phyloP scores from a whole-genome alignment of 2,797 vertebrate genomes.

The Amblyopsis hoosieri region DNA sequence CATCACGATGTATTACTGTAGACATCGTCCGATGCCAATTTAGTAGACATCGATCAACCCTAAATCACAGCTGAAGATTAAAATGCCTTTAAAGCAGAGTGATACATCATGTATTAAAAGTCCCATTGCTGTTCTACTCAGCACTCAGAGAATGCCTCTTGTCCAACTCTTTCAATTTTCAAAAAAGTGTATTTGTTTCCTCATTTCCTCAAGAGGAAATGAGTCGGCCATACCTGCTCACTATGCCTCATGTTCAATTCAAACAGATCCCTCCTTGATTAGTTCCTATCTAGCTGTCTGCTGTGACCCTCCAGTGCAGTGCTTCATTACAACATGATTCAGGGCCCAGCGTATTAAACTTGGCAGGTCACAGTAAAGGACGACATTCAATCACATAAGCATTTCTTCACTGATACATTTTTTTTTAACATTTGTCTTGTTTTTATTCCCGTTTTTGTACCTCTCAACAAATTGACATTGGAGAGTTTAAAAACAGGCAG shows the following conservation, averaged over 20 bases:
- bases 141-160: too few relatives aligned
- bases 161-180: neutral
- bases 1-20: too few relatives aligned
- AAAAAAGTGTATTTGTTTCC: slow-evolving; percentile 13
- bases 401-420: too few relatives aligned
- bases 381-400: slow-evolving; percentile 41
- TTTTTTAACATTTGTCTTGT: slow-evolving; percentile 8
- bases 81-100: too few relatives aligned
- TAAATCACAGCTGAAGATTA: too few relatives aligned
- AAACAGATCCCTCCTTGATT: slow-evolving; percentile 1
- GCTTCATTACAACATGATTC: slow-evolving; percentile 15
- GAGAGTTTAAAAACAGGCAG: slow-evolving; percentile 38
- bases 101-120: too few relatives aligned
- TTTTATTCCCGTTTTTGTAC: neutral
- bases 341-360: slow-evolving; percentile 20
- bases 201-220: neutral
- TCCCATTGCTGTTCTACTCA: too few relatives aligned
- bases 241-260: neutral
- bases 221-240: neutral
- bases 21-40: too few relatives aligned
- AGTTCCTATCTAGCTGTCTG: neutral
- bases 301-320: neutral
- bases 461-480: slow-evolving; percentile 23
- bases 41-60: too few relatives aligned
- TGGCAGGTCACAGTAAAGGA: slow-evolving; percentile 34